Conservation (phyloP, 1,140 invertebrate genomes). For the Campoletis sonorensis region DNA sequence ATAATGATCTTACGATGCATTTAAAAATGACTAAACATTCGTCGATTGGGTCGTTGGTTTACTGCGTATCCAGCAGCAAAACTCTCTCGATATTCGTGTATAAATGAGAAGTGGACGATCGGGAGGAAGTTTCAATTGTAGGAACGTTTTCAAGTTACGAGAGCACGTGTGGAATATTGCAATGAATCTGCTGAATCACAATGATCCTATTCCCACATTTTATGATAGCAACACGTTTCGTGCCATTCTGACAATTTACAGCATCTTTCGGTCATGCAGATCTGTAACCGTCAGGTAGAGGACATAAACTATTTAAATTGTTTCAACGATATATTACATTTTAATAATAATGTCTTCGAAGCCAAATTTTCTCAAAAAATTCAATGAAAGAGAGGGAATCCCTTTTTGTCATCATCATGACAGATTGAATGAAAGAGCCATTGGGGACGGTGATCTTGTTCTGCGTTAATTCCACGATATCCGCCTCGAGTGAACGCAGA, state of each 20-base stretch:
- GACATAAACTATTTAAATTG: not conserved
- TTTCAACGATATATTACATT: not conserved
- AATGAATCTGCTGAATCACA: constrained; percentile 53
- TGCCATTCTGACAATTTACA: not conserved
- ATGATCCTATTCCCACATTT: constrained; percentile 50
- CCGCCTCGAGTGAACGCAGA: not conserved
- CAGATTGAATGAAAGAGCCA: too few relatives aligned
- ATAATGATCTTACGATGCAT: too few relatives aligned
- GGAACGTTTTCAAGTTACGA: constrained; percentile 59
- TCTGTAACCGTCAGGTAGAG: not conserved
- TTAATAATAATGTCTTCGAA: too few relatives aligned
- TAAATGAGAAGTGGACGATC: not conserved
- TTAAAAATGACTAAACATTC: too few relatives aligned
- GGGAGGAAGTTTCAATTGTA: constrained; percentile 5
- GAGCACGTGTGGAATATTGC: constrained; percentile 58
- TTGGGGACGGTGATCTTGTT: too few relatives aligned
- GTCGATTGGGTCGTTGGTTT: too few relatives aligned
- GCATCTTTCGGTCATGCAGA: not conserved
- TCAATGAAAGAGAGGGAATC: too few relatives aligned
- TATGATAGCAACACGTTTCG: constrained; percentile 37
- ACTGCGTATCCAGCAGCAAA: too few relatives aligned
- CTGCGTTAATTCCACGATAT: not conserved
- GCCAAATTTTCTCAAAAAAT: too few relatives aligned
- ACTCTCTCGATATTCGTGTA: too few relatives aligned
- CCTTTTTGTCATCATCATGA: too few relatives aligned